Conservation (phyloP, 1,140 invertebrate genomes). For the Pollicipes pollicipes region DNA sequence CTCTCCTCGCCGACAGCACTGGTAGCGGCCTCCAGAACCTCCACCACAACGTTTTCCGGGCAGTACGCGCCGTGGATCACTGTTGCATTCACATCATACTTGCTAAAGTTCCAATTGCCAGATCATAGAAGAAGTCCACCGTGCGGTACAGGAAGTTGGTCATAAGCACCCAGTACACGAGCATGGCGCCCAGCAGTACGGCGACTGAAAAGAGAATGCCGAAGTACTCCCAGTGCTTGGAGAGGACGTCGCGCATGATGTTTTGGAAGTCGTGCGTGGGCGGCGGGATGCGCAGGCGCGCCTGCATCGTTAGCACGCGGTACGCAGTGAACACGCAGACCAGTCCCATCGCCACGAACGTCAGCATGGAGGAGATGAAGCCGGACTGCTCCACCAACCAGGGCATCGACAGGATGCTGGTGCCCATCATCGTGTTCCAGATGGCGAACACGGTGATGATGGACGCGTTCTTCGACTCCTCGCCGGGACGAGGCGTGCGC, state of each 20-base stretch:
- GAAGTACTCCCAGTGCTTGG: conserved; percentile 1
- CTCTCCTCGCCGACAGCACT: neutral
- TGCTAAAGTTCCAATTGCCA: neutral
- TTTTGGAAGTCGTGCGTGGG: neutral
- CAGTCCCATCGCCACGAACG: conserved; percentile 57
- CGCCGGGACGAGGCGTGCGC: conserved; percentile 23
- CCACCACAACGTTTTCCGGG: neutral
- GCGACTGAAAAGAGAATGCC: conserved; percentile 54
- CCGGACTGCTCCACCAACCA: conserved; percentile 76
- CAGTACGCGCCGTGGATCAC: conserved; percentile 14
- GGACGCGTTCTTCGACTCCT: conserved; percentile 35
- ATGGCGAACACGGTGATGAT: conserved; percentile 37
- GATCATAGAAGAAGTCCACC: conserved; percentile 33
- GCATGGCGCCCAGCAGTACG: conserved; percentile 61
- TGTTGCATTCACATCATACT: conserved; percentile 5
- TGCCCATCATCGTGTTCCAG: conserved; percentile 89
- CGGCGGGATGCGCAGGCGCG: conserved; percentile 16
- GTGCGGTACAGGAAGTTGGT: conserved; percentile 78
- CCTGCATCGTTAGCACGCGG: conserved; percentile 42
- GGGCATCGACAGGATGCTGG: conserved; percentile 73
- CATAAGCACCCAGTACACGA: conserved; percentile 88
- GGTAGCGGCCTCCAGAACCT: neutral
- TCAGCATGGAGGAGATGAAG: conserved; percentile 46
- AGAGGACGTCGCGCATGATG: neutral
- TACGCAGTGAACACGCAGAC: conserved; percentile 61